Percentiles rank a stretch among this genome's conserved stretches.
These are phyloP conservation scores for Gracilinanus agilis DNA, from an alignment of 2,113 vertebrate genomes.

Conservation along the genomic window DNA sequence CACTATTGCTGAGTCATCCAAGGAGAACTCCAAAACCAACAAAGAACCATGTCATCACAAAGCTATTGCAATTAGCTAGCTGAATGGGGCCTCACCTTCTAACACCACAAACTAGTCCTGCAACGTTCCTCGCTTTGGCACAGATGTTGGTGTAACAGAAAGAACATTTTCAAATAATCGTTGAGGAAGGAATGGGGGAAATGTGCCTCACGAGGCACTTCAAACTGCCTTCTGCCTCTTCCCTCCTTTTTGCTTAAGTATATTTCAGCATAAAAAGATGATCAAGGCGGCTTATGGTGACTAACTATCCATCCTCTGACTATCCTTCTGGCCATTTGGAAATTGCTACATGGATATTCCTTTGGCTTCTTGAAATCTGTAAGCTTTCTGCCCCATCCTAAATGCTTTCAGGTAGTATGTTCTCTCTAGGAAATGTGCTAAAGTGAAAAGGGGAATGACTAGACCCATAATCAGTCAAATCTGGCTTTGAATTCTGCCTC, in stretches of 20 bases:
- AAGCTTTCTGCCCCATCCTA: neutral
- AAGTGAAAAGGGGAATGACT: neutral
- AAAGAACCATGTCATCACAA: neutral
- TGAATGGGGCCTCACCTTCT: conserved; percentile 74
- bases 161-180: conserved; percentile 1
- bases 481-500: neutral
- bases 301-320: neutral
- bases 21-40: conserved; percentile 31
- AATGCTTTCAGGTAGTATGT: neutral
- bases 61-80: conserved; percentile 54
- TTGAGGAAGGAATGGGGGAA: neutral
- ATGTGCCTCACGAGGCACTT: neutral
- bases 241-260: neutral
- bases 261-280: neutral
- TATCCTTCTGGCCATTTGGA: neutral
- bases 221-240: neutral
- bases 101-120: conserved; percentile 68
- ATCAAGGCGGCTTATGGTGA: neutral
- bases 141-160: conserved; percentile 64
- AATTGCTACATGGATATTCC: neutral
- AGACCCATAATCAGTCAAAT: neutral
- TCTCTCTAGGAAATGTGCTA: neutral
- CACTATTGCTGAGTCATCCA: neutral
- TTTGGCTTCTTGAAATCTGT: neutral
- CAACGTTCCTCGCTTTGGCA: conserved; percentile 71